A percentile compares a stretch with the other conserved stretches of the same genome.
phyloP scores from a whole-genome alignment of 2,113 vertebrate genomes.

The Formicarius rufipectus region DNA sequence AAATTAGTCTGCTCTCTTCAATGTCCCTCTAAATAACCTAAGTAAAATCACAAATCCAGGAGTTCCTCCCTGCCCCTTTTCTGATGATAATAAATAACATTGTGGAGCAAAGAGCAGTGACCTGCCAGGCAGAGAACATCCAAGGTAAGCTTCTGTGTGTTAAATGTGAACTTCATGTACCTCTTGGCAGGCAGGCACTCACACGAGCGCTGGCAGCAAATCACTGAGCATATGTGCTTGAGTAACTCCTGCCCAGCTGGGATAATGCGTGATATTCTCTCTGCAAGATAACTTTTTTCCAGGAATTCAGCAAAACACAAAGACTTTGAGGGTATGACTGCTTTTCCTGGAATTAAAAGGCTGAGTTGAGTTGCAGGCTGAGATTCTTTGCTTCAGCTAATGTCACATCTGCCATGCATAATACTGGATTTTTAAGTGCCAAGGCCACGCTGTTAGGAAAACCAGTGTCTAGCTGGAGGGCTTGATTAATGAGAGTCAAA shows the following conservation, averaged over 20 bases:
- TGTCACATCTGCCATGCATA: rapidly evolving
- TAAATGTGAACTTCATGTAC: not conserved
- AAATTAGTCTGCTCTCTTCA: not conserved
- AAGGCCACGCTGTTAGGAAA: not conserved
- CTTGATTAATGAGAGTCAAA: not conserved
- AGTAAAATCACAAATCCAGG: not conserved
- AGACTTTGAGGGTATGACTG: not conserved
- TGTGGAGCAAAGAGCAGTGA: not conserved
- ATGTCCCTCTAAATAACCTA: not conserved
- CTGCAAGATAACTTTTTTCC: constrained; percentile 3
- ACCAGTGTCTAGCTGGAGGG: not conserved
- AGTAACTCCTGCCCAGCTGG: not conserved
- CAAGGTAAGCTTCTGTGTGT: not conserved
- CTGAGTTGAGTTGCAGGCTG: not conserved
- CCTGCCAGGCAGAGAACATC: not conserved
- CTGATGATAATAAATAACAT: not conserved
- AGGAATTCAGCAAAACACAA: not conserved
- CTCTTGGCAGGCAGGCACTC: not conserved
- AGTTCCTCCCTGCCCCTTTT: not conserved
- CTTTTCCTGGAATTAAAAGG: constrained; percentile 5
- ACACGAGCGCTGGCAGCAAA: not conserved
- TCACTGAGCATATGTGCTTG: not conserved
- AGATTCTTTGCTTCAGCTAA: not conserved
- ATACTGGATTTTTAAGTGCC: not conserved
- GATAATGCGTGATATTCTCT: not conserved